Evolutionary conservation across 2,888 invertebrate species (phyloP).

Genomic region (Latrodectus elegans): DNA sequence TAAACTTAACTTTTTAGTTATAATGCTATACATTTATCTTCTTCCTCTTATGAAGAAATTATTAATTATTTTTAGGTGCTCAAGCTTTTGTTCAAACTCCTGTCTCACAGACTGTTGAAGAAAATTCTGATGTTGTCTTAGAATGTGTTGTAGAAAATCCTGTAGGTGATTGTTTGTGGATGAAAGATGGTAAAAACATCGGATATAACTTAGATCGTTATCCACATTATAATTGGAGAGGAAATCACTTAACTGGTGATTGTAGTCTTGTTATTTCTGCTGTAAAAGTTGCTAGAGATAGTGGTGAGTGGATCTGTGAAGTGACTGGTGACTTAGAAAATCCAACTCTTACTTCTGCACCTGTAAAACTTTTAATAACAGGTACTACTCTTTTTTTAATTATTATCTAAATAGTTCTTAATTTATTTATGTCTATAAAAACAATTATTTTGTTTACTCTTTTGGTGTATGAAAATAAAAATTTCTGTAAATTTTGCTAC

Average conservation of each 20-base stretch:
- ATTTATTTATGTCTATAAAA: not conserved
- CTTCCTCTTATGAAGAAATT: too few relatives aligned
- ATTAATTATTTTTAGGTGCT: constrained; percentile 7
- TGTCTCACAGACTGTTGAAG: constrained; percentile 45
- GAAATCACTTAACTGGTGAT: constrained; percentile 52
- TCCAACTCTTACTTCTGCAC: constrained; percentile 66
- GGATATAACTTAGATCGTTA: constrained; percentile 65
- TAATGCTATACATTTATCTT: too few relatives aligned
- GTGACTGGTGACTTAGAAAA: constrained; percentile 69
- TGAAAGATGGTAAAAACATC: constrained; percentile 68
- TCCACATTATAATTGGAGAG: constrained; percentile 60
- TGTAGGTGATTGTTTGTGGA: constrained; percentile 69
- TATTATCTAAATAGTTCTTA: not conserved
- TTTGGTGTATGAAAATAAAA: too few relatives aligned
- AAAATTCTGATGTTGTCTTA: constrained; percentile 53
- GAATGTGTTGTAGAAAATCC: constrained; percentile 67
- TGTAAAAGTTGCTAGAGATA: constrained; percentile 57
- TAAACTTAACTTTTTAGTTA: too few relatives aligned
- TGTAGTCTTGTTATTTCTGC: constrained; percentile 66
- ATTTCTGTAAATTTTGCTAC: too few relatives aligned
- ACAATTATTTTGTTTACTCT: not conserved
- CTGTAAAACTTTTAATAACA: constrained; percentile 53
- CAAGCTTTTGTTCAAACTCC: constrained; percentile 67
- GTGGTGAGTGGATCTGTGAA: constrained; percentile 70
- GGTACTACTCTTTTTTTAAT: constrained; percentile 9